These are phyloP conservation scores for Lagothrix lagotricha DNA, from an alignment of 2,797 vertebrate genomes.

Conservation along the genomic window DNA sequence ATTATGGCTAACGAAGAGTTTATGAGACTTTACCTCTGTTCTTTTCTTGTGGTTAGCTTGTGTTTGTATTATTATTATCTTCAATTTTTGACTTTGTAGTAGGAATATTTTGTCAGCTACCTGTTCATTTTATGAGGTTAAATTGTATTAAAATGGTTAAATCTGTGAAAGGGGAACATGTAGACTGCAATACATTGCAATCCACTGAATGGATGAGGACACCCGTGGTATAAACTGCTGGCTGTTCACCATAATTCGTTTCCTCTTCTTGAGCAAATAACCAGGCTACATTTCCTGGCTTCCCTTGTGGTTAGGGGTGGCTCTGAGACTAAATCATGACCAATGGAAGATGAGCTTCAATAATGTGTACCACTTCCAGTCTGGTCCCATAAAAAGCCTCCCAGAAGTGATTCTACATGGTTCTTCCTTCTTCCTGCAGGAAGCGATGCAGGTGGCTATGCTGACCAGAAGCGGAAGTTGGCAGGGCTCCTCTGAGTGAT, in stretches of 20 bases:
- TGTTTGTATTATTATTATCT: not conserved
- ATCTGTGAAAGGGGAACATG: not conserved
- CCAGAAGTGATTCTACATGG: not conserved
- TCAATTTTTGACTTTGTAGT: not conserved
- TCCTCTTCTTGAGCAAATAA: not conserved
- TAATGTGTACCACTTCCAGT: not conserved
- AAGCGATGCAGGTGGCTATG: not conserved
- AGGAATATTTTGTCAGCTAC: not conserved
- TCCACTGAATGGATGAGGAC: not conserved
- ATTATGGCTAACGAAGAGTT: not conserved
- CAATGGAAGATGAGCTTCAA: not conserved
- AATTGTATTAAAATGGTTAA: not conserved
- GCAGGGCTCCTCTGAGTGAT: not conserved
- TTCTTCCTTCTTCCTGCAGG: not conserved
- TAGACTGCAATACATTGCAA: fast-evolving
- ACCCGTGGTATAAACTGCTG: too few species aligned
- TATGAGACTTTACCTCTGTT: not conserved
- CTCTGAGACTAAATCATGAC: not conserved
- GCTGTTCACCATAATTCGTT: fast-evolving
- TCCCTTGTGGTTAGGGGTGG: not conserved
- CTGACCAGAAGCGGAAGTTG: not conserved
- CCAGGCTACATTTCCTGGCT: not conserved
- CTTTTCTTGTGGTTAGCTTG: not conserved
- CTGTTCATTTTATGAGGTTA: not conserved
- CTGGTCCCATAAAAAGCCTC: not conserved